Percentiles rank a stretch among this genome's conserved stretches.
These are phyloP conservation scores for Hipparchia semele DNA, from an alignment of 2,888 invertebrate species.

Conservation along the genomic window DNA sequence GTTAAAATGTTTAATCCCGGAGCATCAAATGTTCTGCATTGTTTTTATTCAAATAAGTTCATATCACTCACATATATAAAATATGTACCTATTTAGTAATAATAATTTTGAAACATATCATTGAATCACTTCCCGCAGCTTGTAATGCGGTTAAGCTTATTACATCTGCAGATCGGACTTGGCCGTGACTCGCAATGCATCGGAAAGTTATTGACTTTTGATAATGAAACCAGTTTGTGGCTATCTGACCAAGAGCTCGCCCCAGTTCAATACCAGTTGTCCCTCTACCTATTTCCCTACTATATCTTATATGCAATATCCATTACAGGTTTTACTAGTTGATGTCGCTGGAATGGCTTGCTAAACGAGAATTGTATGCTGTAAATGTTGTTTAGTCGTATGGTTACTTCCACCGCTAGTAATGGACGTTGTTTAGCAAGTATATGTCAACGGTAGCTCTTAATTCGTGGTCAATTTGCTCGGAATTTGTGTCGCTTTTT, in stretches of 20 bases:
- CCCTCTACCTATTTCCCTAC: conserved; percentile 50
- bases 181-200: conserved; percentile 80
- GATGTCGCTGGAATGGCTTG: conserved; percentile 11
- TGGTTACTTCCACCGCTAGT: conserved; percentile 22
- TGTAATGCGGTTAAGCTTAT: conserved; percentile 52
- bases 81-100: too few species aligned
- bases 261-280: conserved; percentile 75
- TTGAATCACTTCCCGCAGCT: conserved; percentile 39
- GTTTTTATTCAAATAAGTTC: not conserved
- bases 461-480: conserved; percentile 31
- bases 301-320: conserved; percentile 48
- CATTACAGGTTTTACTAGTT: conserved; percentile 56
- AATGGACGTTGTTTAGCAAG: conserved; percentile 49
- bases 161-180: conserved; percentile 65
- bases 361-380: conserved; percentile 56
- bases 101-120: conserved; percentile 25
- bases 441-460: conserved; percentile 61
- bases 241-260: conserved; percentile 76
- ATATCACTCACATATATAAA: conserved; percentile 3
- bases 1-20: not conserved
- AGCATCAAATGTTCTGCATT: conserved; percentile 1
- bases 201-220: conserved; percentile 83
- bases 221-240: conserved; percentile 81
- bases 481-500: conserved; percentile 28
- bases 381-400: conserved; percentile 26